Evolutionary conservation across 2,113 vertebrate genomes (phyloP), one percentile per base, ranked within the genome.

Genomic region (Tylochromis polylepis): DNA sequence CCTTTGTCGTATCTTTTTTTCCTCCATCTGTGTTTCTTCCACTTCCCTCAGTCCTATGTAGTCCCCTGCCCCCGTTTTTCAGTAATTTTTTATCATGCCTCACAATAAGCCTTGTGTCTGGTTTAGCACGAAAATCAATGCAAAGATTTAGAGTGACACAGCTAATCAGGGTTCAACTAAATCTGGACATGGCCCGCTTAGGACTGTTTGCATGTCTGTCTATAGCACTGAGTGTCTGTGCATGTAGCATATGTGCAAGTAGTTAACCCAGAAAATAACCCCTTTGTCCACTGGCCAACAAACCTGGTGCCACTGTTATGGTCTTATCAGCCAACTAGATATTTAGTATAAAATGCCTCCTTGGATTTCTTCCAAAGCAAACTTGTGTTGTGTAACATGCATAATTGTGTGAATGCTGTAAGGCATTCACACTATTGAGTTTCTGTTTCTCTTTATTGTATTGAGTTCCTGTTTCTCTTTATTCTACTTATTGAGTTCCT

Each of bases 131-230:
- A 88, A 89, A 86, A 84, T 84, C 86, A 86, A 72, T 36, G 46
- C 11, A 82, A 84, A 91, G 92, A 90, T 92, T 81, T 81, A 36
- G 85, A 91, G 91, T 93, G 38, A 94, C 85, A 93, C 88, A 78
- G 78, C 93, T 93, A 92, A 96, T 95, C 95, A 95, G 88, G 82
- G 41, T 77, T 92, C 82, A 92, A 90, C 89, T 59, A 43, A 87
- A 94, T 62, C 82, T 81, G 90, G 91, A 93, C 88, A 79, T 56
- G 53, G 87, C 62, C 90, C 20, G 43, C 80, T 95, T 92, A 86
- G 82, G 85, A 53, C 20, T 65, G 31, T 89, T 81, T 87, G 70
- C 43, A 51, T 49, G 24, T 8, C 43, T 77, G 15, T 31, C 70
- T 77, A 93, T 92, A 94, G 91, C 0, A 22, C 15, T 84, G 41